A percentile compares a stretch with the other conserved stretches of the same genome.
These are phyloP conservation scores for Drosophila algonquin DNA, from an alignment of 2,888 invertebrate species.

Conservation along the genomic window DNA sequence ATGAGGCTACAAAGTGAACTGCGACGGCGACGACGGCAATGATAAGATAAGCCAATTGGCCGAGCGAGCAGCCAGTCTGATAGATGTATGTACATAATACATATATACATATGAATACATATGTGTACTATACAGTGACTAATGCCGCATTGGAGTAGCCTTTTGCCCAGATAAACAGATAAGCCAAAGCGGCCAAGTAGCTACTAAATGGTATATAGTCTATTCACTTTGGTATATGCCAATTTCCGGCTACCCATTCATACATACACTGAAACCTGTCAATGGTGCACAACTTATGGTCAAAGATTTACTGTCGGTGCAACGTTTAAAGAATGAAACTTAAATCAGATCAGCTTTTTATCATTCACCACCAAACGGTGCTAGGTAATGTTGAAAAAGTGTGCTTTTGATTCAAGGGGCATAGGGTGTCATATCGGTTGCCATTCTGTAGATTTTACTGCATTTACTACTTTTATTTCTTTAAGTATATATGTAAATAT, in stretches of 20 bases:
- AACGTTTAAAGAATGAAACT: neutral
- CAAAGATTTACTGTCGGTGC: neutral
- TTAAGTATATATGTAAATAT: neutral
- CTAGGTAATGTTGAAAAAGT: too few relatives aligned
- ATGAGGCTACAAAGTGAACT: slow-evolving; percentile 4
- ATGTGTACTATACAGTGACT: slow-evolving; percentile 21
- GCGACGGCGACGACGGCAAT: slow-evolving; percentile 10
- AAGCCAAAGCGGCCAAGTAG: slow-evolving; percentile 9
- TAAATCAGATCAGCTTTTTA: neutral
- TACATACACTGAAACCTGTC: neutral
- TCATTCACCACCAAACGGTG: neutral
- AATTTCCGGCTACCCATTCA: neutral
- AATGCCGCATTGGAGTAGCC: slow-evolving; percentile 37
- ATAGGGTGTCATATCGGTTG: neutral
- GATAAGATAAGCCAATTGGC: slow-evolving; percentile 38
- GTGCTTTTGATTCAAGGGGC: neutral
- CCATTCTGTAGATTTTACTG: neutral
- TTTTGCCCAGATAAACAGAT: slow-evolving; percentile 34
- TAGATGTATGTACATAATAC: slow-evolving; percentile 17
- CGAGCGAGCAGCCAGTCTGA: neutral
- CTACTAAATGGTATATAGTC: neutral
- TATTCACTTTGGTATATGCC: neutral
- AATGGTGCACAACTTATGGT: neutral
- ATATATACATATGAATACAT: neutral
- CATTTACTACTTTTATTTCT: neutral